Base-by-base conservation (phyloP, 2,113 vertebrate species). In the Epinephelus fuscoguttatus region DNA sequence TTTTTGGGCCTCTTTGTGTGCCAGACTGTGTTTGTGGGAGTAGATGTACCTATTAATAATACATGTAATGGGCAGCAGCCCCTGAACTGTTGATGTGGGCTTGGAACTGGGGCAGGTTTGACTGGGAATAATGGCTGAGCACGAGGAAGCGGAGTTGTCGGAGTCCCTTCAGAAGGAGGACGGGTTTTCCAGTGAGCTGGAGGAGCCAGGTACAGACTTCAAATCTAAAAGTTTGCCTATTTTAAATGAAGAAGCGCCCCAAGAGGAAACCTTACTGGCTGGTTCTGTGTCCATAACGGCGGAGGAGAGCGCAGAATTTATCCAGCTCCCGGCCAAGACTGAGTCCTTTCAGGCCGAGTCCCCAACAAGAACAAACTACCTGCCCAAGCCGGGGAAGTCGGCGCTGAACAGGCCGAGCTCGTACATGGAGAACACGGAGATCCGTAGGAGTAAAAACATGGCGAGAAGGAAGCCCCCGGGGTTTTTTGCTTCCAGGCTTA, bases 191-290 rank as follows among this genome's bases (percentile, higher is more conserved):
- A 90, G 91, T 15, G 88, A 91, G 82, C 42, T 40, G 7, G 92
- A 94, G 71, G 94, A 95, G 4, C 73, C 86, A 0, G 81, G 75
- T 1, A 64, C 85, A 2, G 74, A 83, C 77, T 87, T 93, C n/a
- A 94, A 96, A 91, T 97, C 95, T 1, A 94, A 93, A 87, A 97
- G 96, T 93, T 93, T 97, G 59, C 96, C 96, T 0, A 75, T 85
- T 19, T 91, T 97, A 66, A 96, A 91, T 67, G 95, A 95, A 52
- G 88, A 84, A 0, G 82, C 19, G 4, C 91, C 85, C 15, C 90
- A 88, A 7, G 85, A 87, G 86, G 92, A 94, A 42, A 89, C 87
- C 11, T 33, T 86, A 12, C 78, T 93, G 68, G 67, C 90, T 4
- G 56, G 88, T 52, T 93, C 94, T 2, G 86, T 56, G 70, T 92